phyloP scores from a whole-genome alignment of 2,113 vertebrate genomes.

The Chionodraco myersi region DNA sequence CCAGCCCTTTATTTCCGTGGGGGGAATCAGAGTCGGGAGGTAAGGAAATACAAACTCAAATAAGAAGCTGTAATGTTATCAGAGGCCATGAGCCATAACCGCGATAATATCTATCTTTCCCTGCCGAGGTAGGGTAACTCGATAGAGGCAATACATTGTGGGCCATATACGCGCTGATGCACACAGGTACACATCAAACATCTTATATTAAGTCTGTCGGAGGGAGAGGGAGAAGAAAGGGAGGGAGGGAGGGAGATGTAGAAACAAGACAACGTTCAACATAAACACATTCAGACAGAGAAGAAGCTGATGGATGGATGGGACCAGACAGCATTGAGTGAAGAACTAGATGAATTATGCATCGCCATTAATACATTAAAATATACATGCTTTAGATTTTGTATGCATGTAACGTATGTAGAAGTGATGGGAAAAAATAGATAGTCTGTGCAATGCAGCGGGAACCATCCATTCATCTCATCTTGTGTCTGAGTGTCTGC shows the following conservation, averaged over 20 bases:
- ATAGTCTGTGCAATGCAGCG: constrained; percentile 9
- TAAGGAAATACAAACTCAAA: constrained; percentile 74
- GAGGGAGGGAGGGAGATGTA: constrained; percentile 8
- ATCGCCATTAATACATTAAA: constrained; percentile 37
- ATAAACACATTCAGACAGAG: constrained; percentile 29
- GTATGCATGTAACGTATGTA: not conserved
- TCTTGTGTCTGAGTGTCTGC: constrained; percentile 45
- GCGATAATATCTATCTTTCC: constrained; percentile 73
- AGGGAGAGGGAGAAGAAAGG: not conserved
- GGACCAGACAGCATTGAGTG: not conserved
- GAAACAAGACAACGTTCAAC: constrained; percentile 33
- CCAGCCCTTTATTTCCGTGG: constrained; percentile 52
- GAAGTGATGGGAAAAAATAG: constrained; percentile 12
- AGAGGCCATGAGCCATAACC: constrained; percentile 69
- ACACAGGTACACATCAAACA: constrained; percentile 78
- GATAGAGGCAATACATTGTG: constrained; percentile 70
- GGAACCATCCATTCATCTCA: constrained; percentile 51
- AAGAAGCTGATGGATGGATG: constrained; percentile 38
- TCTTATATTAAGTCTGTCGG: constrained; percentile 73
- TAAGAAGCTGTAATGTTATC: constrained; percentile 77
- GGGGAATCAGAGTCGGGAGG: constrained; percentile 61
- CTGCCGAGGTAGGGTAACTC: constrained; percentile 63
- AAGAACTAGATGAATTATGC: constrained; percentile 29
- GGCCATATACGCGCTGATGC: constrained; percentile 58
- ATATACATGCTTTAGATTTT: not conserved